Conservation (phyloP, 2,888 invertebrate species). For the Agriopis leucophaearia region DNA sequence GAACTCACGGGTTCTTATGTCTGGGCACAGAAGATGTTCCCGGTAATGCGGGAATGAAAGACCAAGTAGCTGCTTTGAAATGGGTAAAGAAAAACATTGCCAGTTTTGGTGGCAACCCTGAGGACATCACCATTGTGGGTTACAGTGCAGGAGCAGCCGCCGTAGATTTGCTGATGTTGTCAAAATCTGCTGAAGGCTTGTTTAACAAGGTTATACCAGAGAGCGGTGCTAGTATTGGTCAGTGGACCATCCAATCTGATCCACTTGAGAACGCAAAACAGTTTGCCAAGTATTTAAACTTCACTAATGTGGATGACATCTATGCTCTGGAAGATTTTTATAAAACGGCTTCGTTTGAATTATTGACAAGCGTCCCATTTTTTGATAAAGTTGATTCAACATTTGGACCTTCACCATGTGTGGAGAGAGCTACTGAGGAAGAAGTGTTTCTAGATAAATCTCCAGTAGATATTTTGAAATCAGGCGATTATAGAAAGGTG, state of each 20-base stretch:
- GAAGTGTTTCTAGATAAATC: slow-evolving; percentile 57
- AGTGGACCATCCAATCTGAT: slow-evolving; percentile 58
- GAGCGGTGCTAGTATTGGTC: slow-evolving; percentile 58
- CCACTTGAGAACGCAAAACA: slow-evolving; percentile 62
- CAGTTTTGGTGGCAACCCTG: slow-evolving; percentile 67
- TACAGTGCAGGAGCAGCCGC: slow-evolving; percentile 67
- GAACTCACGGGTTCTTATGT: slow-evolving; percentile 65
- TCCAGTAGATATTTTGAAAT: slow-evolving; percentile 58
- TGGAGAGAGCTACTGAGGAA: slow-evolving; percentile 44
- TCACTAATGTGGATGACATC: slow-evolving; percentile 56
- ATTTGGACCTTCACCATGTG: slow-evolving; percentile 51
- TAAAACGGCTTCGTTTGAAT: slow-evolving; percentile 54
- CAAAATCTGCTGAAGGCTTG: slow-evolving; percentile 59
- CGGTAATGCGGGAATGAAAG: slow-evolving; percentile 74
- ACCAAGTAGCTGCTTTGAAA: slow-evolving; percentile 64
- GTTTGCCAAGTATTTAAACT: slow-evolving; percentile 57
- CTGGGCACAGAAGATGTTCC: slow-evolving; percentile 66
- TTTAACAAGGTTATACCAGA: slow-evolving; percentile 66
- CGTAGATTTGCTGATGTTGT: slow-evolving; percentile 64
- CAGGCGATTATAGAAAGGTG: slow-evolving; percentile 53
- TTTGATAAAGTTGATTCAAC: slow-evolving; percentile 33
- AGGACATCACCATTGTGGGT: slow-evolving; percentile 66
- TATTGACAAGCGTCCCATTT: slow-evolving; percentile 43
- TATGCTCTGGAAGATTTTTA: slow-evolving; percentile 64
- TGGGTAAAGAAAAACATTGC: slow-evolving; percentile 69